Conservation (phyloP, 2,888 invertebrate species). For the Eledone cirrhosa region DNA sequence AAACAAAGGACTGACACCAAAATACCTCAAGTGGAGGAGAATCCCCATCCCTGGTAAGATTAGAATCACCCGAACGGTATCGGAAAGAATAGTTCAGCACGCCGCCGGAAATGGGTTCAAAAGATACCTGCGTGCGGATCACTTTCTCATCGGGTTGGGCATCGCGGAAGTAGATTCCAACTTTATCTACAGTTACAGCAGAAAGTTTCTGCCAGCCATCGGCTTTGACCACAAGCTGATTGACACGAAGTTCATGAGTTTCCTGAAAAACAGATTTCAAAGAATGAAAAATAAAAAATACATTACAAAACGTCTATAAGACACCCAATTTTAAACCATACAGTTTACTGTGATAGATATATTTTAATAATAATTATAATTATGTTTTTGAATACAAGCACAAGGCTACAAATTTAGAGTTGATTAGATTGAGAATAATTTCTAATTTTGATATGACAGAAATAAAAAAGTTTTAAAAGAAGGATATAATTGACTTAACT, state of each 20-base stretch:
- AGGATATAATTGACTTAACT: too few species aligned
- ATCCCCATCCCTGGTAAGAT: conserved; percentile 16
- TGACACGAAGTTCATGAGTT: conserved; percentile 80
- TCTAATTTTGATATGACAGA: too few species aligned
- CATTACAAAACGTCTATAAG: background rate
- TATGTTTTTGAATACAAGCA: too few species aligned
- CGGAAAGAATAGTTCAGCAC: conserved; percentile 14
- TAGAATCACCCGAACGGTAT: conserved; percentile 11
- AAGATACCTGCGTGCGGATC: conserved; percentile 32
- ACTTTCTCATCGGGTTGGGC: conserved; percentile 59
- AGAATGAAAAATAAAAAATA: background rate
- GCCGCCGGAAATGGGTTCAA: conserved; percentile 33
- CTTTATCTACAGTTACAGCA: conserved; percentile 94
- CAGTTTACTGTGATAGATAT: too few species aligned
- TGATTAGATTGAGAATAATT: too few species aligned
- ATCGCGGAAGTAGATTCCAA: conserved; percentile 85
- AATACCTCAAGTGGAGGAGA: conserved; percentile 20
- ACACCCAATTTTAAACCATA: background rate
- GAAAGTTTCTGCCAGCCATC: conserved; percentile 88
- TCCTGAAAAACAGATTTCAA: conserved; percentile 68
- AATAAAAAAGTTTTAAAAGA: too few species aligned
- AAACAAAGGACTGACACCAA: background rate
- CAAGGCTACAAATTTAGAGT: too few species aligned
- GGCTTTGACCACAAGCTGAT: conserved; percentile 87
- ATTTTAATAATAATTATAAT: background rate